Conservation (phyloP, 2,113 vertebrate species). For the Ceyx melanurus region DNA sequence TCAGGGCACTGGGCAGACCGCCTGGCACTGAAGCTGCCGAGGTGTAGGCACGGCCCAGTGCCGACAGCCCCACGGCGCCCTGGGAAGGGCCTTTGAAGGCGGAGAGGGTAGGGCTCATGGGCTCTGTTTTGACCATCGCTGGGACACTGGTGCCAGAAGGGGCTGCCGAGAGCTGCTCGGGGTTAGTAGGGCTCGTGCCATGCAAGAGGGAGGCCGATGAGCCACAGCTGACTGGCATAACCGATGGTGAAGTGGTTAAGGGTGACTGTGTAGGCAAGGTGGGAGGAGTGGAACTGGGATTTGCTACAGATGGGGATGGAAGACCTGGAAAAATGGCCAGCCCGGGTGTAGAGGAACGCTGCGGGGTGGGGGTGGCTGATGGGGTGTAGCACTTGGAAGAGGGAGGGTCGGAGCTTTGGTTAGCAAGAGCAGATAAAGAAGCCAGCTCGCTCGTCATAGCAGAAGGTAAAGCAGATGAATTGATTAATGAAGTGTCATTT, state of each 20-base stretch:
- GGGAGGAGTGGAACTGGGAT: conserved; percentile 53
- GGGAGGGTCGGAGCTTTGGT: conserved; percentile 64
- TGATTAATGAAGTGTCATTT: conserved; percentile 76
- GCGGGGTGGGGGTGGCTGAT: conserved; percentile 75
- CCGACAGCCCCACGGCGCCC: conserved; percentile 78
- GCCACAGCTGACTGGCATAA: conserved; percentile 64
- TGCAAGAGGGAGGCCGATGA: conserved; percentile 65
- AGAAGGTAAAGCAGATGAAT: conserved; percentile 70
- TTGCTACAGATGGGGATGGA: conserved; percentile 65
- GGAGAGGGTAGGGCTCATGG: conserved; percentile 86
- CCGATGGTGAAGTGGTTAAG: conserved; percentile 53
- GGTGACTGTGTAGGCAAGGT: conserved; percentile 66
- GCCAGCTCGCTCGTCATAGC: conserved; percentile 76
- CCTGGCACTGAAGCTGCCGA: conserved; percentile 81
- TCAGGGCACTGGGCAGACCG: conserved; percentile 80
- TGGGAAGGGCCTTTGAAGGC: conserved; percentile 90
- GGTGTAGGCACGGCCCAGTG: conserved; percentile 80
- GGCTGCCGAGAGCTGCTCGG: conserved; percentile 66
- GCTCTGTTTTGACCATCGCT: conserved; percentile 76
- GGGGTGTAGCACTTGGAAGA: conserved; percentile 84
- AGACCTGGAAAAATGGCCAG: conserved; percentile 78
- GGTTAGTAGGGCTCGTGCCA: conserved; percentile 68
- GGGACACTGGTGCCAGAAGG: conserved; percentile 72
- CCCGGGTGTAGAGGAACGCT: conserved; percentile 78
- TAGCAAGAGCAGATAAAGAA: conserved; percentile 77